A percentile compares a stretch with the other conserved stretches of the same genome.
Conservation (phyloP, 2,888 invertebrate species). For the Pherbina coryleti region DNA sequence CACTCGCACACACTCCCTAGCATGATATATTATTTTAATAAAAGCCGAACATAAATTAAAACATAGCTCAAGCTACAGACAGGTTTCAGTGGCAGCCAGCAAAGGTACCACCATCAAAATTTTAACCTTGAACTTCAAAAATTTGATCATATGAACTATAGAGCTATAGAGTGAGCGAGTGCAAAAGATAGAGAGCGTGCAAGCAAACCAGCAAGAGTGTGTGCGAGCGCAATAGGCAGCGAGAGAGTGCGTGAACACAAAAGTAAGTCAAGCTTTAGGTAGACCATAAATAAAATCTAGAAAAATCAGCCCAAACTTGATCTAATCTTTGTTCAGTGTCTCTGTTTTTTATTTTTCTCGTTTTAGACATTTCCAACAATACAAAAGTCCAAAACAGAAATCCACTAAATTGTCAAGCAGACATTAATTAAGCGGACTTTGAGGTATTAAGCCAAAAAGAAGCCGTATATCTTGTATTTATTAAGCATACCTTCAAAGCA, state of each 20-base stretch:
- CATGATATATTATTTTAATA: background rate
- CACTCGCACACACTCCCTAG: background rate
- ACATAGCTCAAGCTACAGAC: background rate
- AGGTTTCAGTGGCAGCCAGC: constrained; percentile 15
- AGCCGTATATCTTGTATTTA: constrained; percentile 1
- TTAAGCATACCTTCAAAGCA: background rate
- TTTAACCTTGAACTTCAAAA: constrained; percentile 69
- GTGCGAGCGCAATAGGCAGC: too few species aligned
- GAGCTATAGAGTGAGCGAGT: constrained; percentile 4
- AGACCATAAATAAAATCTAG: constrained; percentile 1
- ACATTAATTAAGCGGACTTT: constrained; percentile 12
- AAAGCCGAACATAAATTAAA: constrained; percentile 20
- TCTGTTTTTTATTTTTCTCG: background rate
- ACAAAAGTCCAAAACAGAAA: background rate
- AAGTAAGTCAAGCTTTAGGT: constrained; percentile 1
- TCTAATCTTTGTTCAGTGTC: constrained; percentile 5
- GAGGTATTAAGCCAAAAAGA: background rate
- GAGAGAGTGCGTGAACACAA: background rate
- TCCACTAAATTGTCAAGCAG: constrained; percentile 20
- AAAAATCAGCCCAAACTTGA: constrained; percentile 20
- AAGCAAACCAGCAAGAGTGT: background rate
- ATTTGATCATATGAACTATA: constrained; percentile 32
- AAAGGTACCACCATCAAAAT: constrained; percentile 26
- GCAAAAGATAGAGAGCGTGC: background rate
- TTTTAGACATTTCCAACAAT: background rate